A percentile compares a stretch with the other conserved stretches of the same genome.
Conservation (phyloP, 2,797 vertebrate genomes). For the Microchirus variegatus region DNA sequence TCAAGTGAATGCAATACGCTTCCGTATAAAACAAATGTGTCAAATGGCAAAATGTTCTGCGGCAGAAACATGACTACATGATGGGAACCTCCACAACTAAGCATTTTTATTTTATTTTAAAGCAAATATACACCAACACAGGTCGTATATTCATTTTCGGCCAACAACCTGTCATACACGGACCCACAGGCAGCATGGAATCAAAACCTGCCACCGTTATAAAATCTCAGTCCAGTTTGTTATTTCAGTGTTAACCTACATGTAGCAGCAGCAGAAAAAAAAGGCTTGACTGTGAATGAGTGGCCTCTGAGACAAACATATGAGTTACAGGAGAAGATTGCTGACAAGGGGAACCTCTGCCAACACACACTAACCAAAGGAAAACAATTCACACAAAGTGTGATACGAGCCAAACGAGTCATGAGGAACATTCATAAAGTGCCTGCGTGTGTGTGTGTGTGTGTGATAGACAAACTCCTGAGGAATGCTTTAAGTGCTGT, state of each 20-base stretch:
- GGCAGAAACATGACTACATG: too few relatives aligned
- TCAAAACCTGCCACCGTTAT: background rate
- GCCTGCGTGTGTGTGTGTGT: conserved; percentile 8
- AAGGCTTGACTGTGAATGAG: conserved; percentile 13
- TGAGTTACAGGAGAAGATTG: conserved; percentile 16
- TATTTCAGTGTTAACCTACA: background rate
- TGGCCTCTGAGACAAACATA: conserved; percentile 3
- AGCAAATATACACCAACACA: too few relatives aligned
- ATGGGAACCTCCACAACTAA: too few relatives aligned
- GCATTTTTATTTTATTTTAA: too few relatives aligned
- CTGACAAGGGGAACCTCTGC: conserved; percentile 17
- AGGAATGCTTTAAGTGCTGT: conserved; percentile 67
- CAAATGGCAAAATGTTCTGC: background rate
- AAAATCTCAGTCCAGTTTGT: background rate
- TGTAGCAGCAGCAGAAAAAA: background rate
- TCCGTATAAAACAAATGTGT: too few relatives aligned
- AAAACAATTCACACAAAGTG: conserved; percentile 34
- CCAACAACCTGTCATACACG: too few relatives aligned
- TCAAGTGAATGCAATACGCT: too few relatives aligned
- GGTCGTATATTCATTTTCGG: too few relatives aligned
- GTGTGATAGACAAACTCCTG: conserved; percentile 33
- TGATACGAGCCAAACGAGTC: conserved; percentile 18
- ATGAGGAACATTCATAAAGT: conserved; percentile 1
- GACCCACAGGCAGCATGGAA: background rate
- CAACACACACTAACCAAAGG: conserved; percentile 21